Conservation (phyloP, 2,888 invertebrate genomes). For the Agrochola lota region DNA sequence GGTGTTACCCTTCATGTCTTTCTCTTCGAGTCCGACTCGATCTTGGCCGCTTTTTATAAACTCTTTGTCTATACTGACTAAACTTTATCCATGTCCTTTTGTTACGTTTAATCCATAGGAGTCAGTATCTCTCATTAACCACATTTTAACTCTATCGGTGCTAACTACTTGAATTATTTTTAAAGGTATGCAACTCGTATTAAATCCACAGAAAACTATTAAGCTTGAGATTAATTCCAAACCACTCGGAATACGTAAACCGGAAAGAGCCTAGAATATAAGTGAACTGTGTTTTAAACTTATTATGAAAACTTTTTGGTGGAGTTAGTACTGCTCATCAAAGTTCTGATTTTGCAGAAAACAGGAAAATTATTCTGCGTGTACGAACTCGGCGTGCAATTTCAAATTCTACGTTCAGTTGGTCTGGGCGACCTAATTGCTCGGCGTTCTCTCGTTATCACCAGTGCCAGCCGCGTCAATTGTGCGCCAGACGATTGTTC, state of each 20-base stretch:
- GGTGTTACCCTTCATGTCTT: neutral
- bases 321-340: conserved; percentile 1
- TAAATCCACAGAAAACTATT: neutral
- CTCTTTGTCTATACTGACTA: neutral
- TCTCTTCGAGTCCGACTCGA: neutral
- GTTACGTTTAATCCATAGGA: neutral
- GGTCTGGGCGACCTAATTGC: conserved; percentile 22
- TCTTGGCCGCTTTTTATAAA: neutral
- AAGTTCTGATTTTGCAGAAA: conserved; percentile 1
- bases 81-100: neutral
- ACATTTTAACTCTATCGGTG: neutral
- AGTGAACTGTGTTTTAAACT: conserved; percentile 5
- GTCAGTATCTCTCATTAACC: neutral
- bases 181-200: neutral
- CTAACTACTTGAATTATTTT: conserved; percentile 3
- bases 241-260: conserved; percentile 14
- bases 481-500: conserved; percentile 29
- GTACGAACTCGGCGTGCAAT: neutral
- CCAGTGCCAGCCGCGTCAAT: conserved; percentile 4
- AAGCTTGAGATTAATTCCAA: neutral
- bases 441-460: conserved; percentile 7
- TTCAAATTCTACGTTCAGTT: neutral
- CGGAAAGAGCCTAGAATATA: neutral
- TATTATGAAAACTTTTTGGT: conserved; percentile 17
- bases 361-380: neutral